These are phyloP conservation scores for Lucilia cuprina DNA, from an alignment of 1,140 invertebrate genomes.

Conservation along the genomic window DNA sequence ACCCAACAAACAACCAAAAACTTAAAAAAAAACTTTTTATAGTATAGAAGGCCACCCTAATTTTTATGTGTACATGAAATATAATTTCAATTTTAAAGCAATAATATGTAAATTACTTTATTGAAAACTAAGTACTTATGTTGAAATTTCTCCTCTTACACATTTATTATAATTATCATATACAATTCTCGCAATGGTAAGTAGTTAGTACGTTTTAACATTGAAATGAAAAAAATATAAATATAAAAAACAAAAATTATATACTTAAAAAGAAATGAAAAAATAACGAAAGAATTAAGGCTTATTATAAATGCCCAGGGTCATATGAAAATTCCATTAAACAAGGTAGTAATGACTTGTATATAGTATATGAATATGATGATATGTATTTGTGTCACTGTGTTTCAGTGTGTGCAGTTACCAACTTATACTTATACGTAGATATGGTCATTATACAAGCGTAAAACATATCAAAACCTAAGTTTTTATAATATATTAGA, in stretches of 20 bases:
- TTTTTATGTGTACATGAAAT: background rate
- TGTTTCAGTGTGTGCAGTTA: background rate
- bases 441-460: slow-evolving; percentile 25
- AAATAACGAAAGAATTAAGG: slow-evolving; percentile 12
- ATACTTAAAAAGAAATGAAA: background rate
- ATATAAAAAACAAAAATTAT: background rate
- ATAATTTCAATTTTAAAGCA: background rate
- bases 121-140: background rate
- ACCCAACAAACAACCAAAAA: too few species aligned
- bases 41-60: too few species aligned
- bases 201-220: background rate
- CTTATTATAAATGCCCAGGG: slow-evolving; percentile 28
- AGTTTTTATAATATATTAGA: slow-evolving; percentile 13
- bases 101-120: background rate
- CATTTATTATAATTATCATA: background rate
- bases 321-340: slow-evolving; percentile 23
- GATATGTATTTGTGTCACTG: background rate
- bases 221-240: background rate
- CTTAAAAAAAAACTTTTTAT: too few species aligned
- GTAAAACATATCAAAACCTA: background rate
- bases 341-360: background rate
- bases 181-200: background rate
- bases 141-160: background rate
- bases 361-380: background rate
- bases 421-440: too few species aligned